A percentile compares a stretch with the other conserved stretches of the same genome.
Evolutionary conservation across 2,888 invertebrate genomes (phyloP).

Genomic region (Stomorhina lunata): DNA sequence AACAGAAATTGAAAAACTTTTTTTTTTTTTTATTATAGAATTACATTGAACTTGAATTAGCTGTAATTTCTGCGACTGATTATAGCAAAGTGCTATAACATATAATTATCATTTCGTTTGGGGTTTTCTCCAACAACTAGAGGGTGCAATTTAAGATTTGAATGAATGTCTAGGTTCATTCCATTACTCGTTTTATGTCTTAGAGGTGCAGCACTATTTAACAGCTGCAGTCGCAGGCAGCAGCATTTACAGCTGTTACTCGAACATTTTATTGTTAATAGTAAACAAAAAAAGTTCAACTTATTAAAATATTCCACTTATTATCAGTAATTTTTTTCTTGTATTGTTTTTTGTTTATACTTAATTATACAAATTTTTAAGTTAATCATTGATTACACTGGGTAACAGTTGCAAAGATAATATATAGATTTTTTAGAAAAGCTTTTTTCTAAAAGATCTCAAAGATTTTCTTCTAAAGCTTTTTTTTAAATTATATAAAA

Average conservation of each 20-base stretch:
- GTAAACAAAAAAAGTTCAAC: slow-evolving; percentile 14
- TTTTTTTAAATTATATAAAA: no score
- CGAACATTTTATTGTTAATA: neutral
- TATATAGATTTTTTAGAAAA: no score
- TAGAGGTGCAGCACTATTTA: slow-evolving; percentile 53
- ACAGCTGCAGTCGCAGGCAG: neutral
- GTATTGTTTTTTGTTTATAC: neutral
- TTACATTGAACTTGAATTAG: slow-evolving; percentile 65
- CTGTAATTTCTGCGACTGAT: slow-evolving; percentile 62
- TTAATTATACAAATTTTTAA: neutral
- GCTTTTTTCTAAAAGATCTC: no score
- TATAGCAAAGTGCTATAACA: slow-evolving; percentile 53
- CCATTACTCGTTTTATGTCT: no score
- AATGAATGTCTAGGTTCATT: no score
- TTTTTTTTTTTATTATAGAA: slow-evolving; percentile 43
- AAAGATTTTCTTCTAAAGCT: no score
- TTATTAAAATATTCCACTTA: slow-evolving; percentile 66
- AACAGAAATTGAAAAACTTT: slow-evolving; percentile 27
- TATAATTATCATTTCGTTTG: slow-evolving; percentile 60
- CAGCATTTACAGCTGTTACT: neutral
- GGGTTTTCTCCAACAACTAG: slow-evolving; percentile 48
- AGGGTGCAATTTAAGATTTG: slow-evolving; percentile 26
- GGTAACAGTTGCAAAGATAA: no score
- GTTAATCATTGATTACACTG: no score
- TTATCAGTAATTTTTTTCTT: slow-evolving; percentile 55